Conservation (phyloP, 30 jellyfish, hydroid and myxozoan species). For the Calvadosia cruxmelitensis region DNA sequence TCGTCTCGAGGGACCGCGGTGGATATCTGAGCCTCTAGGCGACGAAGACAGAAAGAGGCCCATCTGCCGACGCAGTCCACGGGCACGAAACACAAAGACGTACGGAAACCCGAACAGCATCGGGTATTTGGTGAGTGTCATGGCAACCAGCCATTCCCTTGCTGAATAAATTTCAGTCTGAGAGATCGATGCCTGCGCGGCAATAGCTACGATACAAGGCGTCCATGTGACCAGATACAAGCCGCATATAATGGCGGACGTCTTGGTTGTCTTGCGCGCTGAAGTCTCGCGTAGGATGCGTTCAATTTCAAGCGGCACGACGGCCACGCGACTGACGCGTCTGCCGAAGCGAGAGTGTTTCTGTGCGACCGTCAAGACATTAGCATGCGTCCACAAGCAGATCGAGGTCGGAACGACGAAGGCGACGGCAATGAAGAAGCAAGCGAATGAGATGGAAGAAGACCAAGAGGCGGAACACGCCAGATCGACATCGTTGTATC, state of each 20-base stretch:
- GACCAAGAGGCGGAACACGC: constrained; percentile 45
- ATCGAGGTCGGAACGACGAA: constrained; percentile 25
- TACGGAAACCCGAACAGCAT: constrained; percentile 3
- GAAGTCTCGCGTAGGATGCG: constrained; percentile 62
- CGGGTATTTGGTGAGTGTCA: constrained; percentile 24
- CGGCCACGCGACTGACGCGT: constrained; percentile 61
- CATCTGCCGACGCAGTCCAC: constrained; percentile 31
- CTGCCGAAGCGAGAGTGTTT: constrained; percentile 58
- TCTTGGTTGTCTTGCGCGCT: constrained; percentile 40
- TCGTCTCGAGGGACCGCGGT: too few relatives aligned
- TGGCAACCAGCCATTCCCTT: constrained; percentile 2
- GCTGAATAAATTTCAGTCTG: neutral
- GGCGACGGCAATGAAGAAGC: constrained; percentile 10
- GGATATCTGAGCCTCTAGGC: too few relatives aligned
- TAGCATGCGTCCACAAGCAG: constrained; percentile 28
- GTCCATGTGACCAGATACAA: constrained; percentile 28
- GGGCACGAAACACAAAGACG: constrained; percentile 44
- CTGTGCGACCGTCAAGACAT: constrained; percentile 35
- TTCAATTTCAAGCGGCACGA: constrained; percentile 44
- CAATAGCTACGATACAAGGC: constrained; percentile 15
- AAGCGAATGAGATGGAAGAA: constrained; percentile 12
- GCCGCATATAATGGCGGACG: constrained; percentile 29
- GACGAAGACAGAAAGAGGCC: too few relatives aligned
- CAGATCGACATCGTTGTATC: constrained; percentile 1
- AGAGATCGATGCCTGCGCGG: neutral